These are phyloP conservation scores for Cephus rjabovi DNA, from an alignment of 2,888 invertebrate genomes.

Conservation along the genomic window DNA sequence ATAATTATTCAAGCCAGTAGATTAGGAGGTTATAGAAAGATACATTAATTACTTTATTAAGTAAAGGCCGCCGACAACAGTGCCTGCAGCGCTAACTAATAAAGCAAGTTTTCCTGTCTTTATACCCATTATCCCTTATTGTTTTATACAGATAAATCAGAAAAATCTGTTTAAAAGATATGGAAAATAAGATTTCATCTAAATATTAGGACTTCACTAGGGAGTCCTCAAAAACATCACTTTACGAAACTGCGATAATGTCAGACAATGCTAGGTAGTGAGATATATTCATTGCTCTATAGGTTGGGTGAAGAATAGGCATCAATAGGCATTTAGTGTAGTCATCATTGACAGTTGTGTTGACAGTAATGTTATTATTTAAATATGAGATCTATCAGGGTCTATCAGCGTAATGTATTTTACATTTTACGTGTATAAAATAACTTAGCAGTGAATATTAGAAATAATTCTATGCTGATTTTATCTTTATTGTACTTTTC, in stretches of 20 bases:
- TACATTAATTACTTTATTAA: conserved; percentile 70
- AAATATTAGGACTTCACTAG: too few species aligned
- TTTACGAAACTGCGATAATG: too few species aligned
- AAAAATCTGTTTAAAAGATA: too few species aligned
- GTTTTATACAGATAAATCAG: too few species aligned
- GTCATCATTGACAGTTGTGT: not conserved
- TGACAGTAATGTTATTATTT: not conserved
- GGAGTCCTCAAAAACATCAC: too few species aligned
- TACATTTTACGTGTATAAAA: not conserved
- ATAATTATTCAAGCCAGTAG: conserved; percentile 19
- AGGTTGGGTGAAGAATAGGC: not conserved
- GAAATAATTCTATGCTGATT: not conserved
- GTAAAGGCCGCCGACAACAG: conserved; percentile 69
- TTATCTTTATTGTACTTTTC: not conserved
- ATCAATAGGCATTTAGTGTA: not conserved
- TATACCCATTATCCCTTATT: conserved; percentile 59
- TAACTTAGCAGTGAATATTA: not conserved
- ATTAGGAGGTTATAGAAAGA: too few species aligned
- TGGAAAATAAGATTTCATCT: too few species aligned
- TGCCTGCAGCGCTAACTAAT: conserved; percentile 69
- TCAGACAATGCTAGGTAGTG: too few species aligned
- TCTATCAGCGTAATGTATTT: not conserved
- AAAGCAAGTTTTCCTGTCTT: conserved; percentile 69
- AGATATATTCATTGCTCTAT: too few species aligned
- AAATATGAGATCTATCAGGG: not conserved